Evolutionary conservation across 2,113 vertebrate species (phyloP), one percentile per base, ranked within the genome.

Genomic region (Talpa occidentalis): DNA sequence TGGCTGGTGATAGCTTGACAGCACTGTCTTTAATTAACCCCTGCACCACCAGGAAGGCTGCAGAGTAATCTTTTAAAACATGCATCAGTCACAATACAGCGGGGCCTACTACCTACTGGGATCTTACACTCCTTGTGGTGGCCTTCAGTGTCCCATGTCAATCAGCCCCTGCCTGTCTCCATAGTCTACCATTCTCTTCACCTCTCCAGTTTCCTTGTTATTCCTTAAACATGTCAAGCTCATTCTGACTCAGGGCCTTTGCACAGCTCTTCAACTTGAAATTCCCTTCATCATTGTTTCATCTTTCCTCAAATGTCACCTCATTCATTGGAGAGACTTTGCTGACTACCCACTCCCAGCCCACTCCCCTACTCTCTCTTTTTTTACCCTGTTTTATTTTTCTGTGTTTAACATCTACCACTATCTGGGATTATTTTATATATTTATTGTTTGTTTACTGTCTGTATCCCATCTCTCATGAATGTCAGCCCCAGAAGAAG

Each of bases 111-210:
- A 2, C 69, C 35, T 32, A 10, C 0, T 2, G 35, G 62, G 47
- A 21, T 67, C 54, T 62, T 37, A 35, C 2, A 6, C 7, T n/a
- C 22, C 15, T 82, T 35, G 11, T 12, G 44, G 3, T 0, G 2
- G 17, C 24, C 16, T 35, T 22, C 32, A 32, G 22, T 12, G 52
- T 2, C 28, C 42, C 47, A 0, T 6, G 17, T 37, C 0, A 40
- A 54, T n/a, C 19, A 22, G 59, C 10, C 52, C 4, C 30, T 4
- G 3, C 10, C 28, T 5, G 0, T 42, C 26, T 54, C 60, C 28
- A 19, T 2, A 15, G 42, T 6, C 40, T 24, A 14, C 32, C 26
- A 7, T 49, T 79, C 44, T 87, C 44, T n/a, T 56, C 26, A 42
- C 49, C 35, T 21, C 14, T 54, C 26, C 32, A 47, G 44, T 10